Evolutionary conservation across 2,888 invertebrate species (phyloP).

Genomic region (Drosophila borborema): DNA sequence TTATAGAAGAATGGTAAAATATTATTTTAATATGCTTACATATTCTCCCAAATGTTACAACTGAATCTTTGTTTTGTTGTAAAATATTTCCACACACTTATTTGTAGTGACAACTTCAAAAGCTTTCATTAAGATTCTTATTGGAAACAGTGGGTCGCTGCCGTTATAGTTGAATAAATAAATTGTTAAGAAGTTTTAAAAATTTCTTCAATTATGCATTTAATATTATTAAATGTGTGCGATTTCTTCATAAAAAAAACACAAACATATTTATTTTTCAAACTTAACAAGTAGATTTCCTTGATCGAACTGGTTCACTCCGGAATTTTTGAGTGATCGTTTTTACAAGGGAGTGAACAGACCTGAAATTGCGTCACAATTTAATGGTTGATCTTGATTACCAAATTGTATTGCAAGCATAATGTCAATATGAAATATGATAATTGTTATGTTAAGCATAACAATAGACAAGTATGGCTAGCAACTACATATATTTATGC

Average conservation of each 20-base stretch:
- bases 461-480: neutral
- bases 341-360: neutral
- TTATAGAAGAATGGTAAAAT: neutral
- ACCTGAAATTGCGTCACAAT: slow-evolving; percentile 3
- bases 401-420: neutral
- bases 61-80: neutral
- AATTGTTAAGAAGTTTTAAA: neutral
- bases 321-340: neutral
- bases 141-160: neutral
- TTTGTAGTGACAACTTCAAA: neutral
- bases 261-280: neutral
- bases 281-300: neutral
- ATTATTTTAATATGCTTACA: neutral
- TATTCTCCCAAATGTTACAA: neutral
- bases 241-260: too few species aligned
- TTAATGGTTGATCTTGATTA: neutral
- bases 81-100: too few species aligned
- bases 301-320: slow-evolving; percentile 9
- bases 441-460: neutral
- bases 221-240: too few species aligned
- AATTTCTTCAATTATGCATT: neutral
- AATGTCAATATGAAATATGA: neutral
- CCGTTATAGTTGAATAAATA: neutral
- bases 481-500: too few species aligned
- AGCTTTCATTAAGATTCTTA: neutral